Evolutionary conservation across 2,888 invertebrate genomes (phyloP), one percentile per base, ranked within the genome.

Genomic region (Geophilus truncorum): DNA sequence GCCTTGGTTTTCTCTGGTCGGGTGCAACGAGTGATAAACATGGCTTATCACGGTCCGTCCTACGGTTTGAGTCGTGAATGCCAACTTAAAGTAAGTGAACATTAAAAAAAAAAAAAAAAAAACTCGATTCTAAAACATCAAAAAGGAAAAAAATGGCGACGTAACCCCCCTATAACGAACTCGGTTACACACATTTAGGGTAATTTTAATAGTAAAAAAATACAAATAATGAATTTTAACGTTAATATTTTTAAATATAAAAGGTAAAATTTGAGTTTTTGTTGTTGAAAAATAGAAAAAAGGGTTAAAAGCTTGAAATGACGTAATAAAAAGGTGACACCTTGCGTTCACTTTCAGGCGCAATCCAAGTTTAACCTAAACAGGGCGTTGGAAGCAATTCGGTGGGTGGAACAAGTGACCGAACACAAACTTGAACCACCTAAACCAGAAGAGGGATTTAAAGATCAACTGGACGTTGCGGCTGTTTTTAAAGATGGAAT

Each of bases 321-420:
- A 75, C 7, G 75, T 34, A 36, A 36, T 77, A 77, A 77, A 32
- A 34, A 77, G 77, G 32, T 9, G 18, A 15, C 34, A 32, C 77
- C 34, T 77, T 36, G 77, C 77, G 76, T 75, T 81, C 82, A 79
- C n/a, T 83, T 84, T 32, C 84, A 89, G 88, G 87, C 88, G 80
- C 87, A 88, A 83, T 88, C 89, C 34, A 88, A 89, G 82, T 89
- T 89, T 84, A 86, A 86, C 82, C 82, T 89, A 80, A 86, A 87
- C 62, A 86, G 88, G 82, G 88, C 88, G 0, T 84, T 85, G 77
- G 87, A 88, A 83, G 87, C 87, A 0, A 83, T 89, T 75, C 84
- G 85, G 4, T 89, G 89, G 89, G 86, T 89, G n/a, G 87, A 87
- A 83, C 86, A 86, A 15, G 86, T 87, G 4, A 84, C 87, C 15